These are phyloP conservation scores for Falco punctatus DNA, from an alignment of 2,113 vertebrate species.

Conservation along the genomic window DNA sequence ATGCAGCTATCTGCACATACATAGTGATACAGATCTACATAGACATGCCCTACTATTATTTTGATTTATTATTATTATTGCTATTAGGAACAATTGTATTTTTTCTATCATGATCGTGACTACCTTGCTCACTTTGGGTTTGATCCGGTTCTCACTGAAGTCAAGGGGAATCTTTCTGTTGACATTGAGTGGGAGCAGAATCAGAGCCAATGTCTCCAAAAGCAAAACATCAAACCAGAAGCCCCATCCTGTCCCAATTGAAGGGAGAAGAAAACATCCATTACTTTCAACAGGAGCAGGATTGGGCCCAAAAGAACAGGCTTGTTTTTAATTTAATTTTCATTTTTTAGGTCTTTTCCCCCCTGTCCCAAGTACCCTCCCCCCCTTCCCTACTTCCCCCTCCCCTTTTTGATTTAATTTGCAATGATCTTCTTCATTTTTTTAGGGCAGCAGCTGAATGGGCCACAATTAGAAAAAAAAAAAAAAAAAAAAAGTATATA, in stretches of 20 bases:
- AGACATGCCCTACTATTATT: conserved; percentile 17
- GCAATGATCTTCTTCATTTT: conserved; percentile 81
- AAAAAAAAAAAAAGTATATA: too few species aligned
- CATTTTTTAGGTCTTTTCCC: conserved; percentile 48
- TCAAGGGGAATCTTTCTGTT: conserved; percentile 54
- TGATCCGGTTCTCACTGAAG: conserved; percentile 57
- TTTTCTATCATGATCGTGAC: conserved; percentile 77
- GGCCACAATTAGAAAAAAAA: conserved; percentile 80
- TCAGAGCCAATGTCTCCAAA: conserved; percentile 44
- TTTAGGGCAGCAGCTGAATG: conserved; percentile 88
- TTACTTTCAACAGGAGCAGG: conserved; percentile 64
- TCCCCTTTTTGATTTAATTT: conserved; percentile 73
- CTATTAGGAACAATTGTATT: conserved; percentile 43
- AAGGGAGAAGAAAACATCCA: conserved; percentile 48
- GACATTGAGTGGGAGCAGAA: conserved; percentile 51
- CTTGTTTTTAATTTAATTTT: conserved; percentile 22
- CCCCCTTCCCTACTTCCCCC: background rate
- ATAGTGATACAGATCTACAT: conserved; percentile 51
- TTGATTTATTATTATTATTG: conserved; percentile 9
- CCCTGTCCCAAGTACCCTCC: too few species aligned
- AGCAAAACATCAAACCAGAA: background rate
- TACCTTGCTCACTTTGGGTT: conserved; percentile 72
- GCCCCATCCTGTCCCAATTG: conserved; percentile 60
- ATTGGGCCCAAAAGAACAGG: conserved; percentile 56
- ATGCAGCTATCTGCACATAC: conserved; percentile 43